Base-by-base conservation (phyloP, 1,140 invertebrate species). In the Spodoptera frugiperda region DNA sequence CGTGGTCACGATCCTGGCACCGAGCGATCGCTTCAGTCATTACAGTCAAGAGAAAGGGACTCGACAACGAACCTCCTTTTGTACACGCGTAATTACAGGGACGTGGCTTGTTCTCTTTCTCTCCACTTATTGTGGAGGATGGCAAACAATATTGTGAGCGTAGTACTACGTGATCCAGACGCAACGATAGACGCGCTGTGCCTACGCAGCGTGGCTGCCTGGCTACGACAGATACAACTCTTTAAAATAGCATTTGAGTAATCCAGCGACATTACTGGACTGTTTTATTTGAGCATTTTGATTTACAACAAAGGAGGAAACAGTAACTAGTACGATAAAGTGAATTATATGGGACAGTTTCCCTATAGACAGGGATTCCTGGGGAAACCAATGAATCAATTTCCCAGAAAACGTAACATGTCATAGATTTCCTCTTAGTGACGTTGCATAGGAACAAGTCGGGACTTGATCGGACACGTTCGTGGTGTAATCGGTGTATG, bases 391-490 rank as follows among this genome's bases (percentile, higher is more conserved):
- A 19, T 17, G 39, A 39, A 12, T 46, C 39, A 46, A 48, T 68
- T 68, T 68, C 48, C 21, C 6, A 53, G 65, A 30, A 68, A 51
- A 12, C 3, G 1, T 44, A 25, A 17, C 17, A 6, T 39, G 33
- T 8, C 19, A 6, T 49, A 9, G 19, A 21, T 73, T 44, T 59
- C 55, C 39, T 17, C 48, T 77, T 77, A 78, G 78, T 87, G 84
- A 87, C 84, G 84, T 83, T 73, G 83, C 70, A 80, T 82, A 76
- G 73, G 82, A 88, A 91, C 91, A 92, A 85, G 91, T 92, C 86
- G 81, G 84, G 84, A 90, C 91, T 87, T 87, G 91, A 88, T 87
- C 84, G 79, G 72, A 81, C 86, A 83, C 79, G 89, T 89, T 82
- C 79, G 79, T 77, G 79, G 54, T 80, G 79, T 74, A 78, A 80